Evolutionary conservation across 37 sponge, comb jelly and placozoan genomes (phyloP), one percentile per base, ranked within the genome.

Genomic region (Crambe crambe): DNA sequence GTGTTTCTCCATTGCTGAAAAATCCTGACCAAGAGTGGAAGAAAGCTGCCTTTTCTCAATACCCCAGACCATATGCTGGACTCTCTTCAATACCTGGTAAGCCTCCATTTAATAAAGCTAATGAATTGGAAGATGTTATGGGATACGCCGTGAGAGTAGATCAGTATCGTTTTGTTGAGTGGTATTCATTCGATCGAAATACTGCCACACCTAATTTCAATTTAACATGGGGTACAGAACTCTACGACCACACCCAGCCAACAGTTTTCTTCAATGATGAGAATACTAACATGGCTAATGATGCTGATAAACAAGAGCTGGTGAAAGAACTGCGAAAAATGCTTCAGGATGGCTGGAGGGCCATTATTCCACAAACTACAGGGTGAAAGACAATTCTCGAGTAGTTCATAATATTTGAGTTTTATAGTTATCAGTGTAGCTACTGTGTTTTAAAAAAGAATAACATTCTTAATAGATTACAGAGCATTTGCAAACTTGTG

Each of bases 1-100:
- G 78, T 35, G 42, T 79, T 58, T 35, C 29, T 9, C 80, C 86
- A 30, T 63, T 86, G 23, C n/a, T 86, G 17, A 56, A 69, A n/a
- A 62, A 86, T 37, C 85, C 85, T 8, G 30, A 56, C 21, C 41
- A 31, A 27, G 25, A 70, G 42, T 86, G 80, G 80, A 86, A 86
- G 56, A 79, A 69, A 34, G 76, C 36, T 30, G 73, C 80, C 31
- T 86, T 86, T 37, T 86, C 86, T 23, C 86, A 86, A n/a, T 86
- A 71, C 29, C 65, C 86, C 3, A 9, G 80, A 26, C 74, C 60
- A 29, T 38, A 37, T 8, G n/a, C 56, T 17, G 70, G 78, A 0
- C 56, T 74, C 6, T 10, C 66, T 1, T 39, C 22, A 25, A 73
- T 82, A 30, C 83, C 75, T 60, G 35, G 27, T 37, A 37, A 82